Conservation (phyloP, 2,797 vertebrate species). For the Phoeniculus purpureus region DNA sequence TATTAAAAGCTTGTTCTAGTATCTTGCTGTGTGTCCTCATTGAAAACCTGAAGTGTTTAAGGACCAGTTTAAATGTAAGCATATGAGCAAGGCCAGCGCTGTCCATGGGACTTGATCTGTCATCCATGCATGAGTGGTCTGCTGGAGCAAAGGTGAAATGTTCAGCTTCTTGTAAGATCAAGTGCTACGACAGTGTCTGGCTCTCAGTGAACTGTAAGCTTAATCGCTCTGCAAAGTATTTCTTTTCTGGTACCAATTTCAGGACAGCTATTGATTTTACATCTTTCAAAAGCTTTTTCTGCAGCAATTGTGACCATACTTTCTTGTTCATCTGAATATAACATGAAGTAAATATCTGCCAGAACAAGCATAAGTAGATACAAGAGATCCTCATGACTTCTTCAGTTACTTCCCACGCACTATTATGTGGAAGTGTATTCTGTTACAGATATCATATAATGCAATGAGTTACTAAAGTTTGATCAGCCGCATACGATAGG, state of each 20-base stretch:
- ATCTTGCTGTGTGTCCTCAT: neutral
- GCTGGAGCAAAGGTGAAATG: neutral
- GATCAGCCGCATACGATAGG: neutral
- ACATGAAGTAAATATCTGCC: conserved; percentile 37
- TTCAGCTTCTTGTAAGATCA: conserved; percentile 17
- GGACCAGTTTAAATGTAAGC: neutral
- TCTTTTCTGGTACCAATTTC: conserved; percentile 25
- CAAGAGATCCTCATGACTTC: conserved; percentile 26
- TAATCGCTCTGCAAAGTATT: conserved; percentile 18
- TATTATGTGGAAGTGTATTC: conserved; percentile 1
- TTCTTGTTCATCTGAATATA: conserved; percentile 34
- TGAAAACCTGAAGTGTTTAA: neutral
- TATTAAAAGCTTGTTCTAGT: neutral
- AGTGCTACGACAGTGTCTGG: neutral
- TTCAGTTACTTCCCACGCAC: neutral
- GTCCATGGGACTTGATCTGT: neutral
- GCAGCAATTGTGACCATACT: conserved; percentile 14
- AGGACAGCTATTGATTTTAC: conserved; percentile 56
- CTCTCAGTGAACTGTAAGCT: neutral
- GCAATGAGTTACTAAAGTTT: conserved; percentile 26
- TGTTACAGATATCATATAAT: conserved; percentile 26
- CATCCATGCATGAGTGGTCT: neutral
- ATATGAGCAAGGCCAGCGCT: neutral
- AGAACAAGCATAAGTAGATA: conserved; percentile 18
- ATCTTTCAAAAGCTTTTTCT: conserved; percentile 29